Percentiles rank a stretch among this genome's conserved stretches.
Evolutionary conservation across 2,888 invertebrate species (phyloP).

Genomic region (Synergus itoensis): DNA sequence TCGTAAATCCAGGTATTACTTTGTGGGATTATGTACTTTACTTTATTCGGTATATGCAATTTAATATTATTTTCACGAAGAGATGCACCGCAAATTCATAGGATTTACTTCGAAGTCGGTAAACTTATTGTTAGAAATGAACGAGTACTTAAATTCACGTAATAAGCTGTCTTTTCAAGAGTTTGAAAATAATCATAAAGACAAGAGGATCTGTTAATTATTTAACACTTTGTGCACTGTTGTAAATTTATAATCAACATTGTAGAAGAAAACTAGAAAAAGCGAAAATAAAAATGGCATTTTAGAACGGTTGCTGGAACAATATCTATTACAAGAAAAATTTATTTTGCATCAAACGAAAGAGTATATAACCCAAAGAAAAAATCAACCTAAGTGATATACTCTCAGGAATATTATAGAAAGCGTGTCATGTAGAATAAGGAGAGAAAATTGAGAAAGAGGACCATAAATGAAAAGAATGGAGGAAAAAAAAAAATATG

Average conservation of each 20-base stretch:
- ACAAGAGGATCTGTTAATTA: no score
- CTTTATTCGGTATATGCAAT: neutral
- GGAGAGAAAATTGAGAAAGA: constrained; percentile 48
- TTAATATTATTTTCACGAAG: neutral
- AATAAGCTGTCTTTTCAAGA: no score
- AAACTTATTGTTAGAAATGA: neutral
- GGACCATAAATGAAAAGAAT: constrained; percentile 51
- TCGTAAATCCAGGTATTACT: constrained; percentile 7
- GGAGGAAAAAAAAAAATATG: neutral
- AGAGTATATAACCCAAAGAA: neutral
- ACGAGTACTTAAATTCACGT: neutral
- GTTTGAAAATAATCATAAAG: no score
- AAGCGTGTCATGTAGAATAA: constrained; percentile 42
- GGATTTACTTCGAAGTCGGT: neutral
- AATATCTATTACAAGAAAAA: neutral
- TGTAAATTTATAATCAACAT: no score
- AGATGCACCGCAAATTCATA: neutral
- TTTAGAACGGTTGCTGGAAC: no score
- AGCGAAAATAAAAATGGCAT: neutral
- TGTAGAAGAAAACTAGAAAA: neutral
- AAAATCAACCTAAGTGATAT: neutral
- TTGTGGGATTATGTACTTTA: constrained; percentile 5
- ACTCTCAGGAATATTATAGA: constrained; percentile 11
- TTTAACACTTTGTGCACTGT: no score
- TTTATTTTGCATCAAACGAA: neutral